Base-by-base conservation (phyloP, 1,140 invertebrate genomes). In the Zaprionus inermis region DNA sequence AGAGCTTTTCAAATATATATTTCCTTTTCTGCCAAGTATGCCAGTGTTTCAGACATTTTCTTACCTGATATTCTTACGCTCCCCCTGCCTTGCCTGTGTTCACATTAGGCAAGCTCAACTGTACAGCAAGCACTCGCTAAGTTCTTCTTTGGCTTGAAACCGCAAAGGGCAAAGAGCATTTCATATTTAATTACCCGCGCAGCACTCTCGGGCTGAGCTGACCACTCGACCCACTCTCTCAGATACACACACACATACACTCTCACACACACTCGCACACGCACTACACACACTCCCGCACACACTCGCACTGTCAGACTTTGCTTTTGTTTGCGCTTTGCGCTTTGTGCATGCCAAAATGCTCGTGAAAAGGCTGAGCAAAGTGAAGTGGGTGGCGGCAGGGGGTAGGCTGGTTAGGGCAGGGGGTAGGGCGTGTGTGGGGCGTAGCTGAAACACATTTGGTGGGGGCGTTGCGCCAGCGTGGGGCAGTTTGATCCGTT, bases 301-400 rank as follows among this genome's bases (percentile, higher is more conserved):
- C 59, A n/a, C n/a, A n/a, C n/a, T n/a, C n/a, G n/a, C n/a, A 60
- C 38, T 41, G n/a, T 1, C 32, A 51, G 34, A 38, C 54, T 54
- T 56, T 18, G 44, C 79, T 72, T 86, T 86, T 86, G 79, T 86
- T 81, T 79, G 65, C 63, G 70, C 67, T 81, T 68, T 78, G 64
- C 59, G 74, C 81, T 85, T 85, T 85, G 81, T 86, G 83, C 72
- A 81, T 86, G 76, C 79, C 76, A 86, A 86, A 86, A 81, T 81
- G 64, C 54, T 52, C 32, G 67, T 74, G 44, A 86, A 78, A 73
- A 68, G 49, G 72, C 60, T 49, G 36, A 51, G 44, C 41, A 20
- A 56, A 55, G 58, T 30, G 24, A 20, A 22, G 41, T 46, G 14
- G 30, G 2, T 10, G 30, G 10, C 38, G 32, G 9, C 3, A 46